These are phyloP conservation scores for Ramphastos sulfuratus DNA, from an alignment of 2,113 vertebrate species.

Conservation along the genomic window DNA sequence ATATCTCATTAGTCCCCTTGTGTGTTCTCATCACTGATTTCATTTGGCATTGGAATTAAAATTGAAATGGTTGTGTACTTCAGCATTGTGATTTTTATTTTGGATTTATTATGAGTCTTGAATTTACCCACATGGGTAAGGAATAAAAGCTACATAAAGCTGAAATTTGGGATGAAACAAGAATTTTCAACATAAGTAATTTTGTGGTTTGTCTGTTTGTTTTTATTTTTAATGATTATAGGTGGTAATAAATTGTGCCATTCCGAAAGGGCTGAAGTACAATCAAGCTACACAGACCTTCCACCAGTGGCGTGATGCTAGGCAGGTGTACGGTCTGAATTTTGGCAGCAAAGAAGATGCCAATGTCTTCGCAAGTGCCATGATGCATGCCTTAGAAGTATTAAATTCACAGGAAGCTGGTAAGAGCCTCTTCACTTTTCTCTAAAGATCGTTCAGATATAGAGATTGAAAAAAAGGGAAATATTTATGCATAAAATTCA, in stretches of 20 bases:
- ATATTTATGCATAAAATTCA: not conserved
- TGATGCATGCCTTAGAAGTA: slow-evolving; percentile 99
- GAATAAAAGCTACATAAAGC: not conserved
- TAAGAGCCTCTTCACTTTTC: slow-evolving; percentile 36
- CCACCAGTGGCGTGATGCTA: slow-evolving; percentile 97
- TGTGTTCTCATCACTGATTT: not conserved
- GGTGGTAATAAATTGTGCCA: slow-evolving; percentile 99
- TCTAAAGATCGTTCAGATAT: not conserved
- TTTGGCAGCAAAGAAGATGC: slow-evolving; percentile 99
- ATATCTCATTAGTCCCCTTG: not conserved
- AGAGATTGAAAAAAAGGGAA: not conserved
- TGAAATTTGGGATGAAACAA: not conserved
- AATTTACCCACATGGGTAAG: not conserved
- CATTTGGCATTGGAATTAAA: not conserved
- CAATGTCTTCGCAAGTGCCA: slow-evolving; percentile 99
- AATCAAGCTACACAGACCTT: slow-evolving; percentile 99
- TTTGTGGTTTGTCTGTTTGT: not conserved
- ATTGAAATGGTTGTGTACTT: not conserved
- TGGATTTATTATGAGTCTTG: not conserved
- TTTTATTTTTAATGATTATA: slow-evolving; percentile 46
- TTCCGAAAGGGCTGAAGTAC: slow-evolving; percentile 98
- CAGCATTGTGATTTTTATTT: not conserved
- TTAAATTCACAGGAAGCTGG: slow-evolving; percentile 97
- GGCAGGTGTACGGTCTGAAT: slow-evolving; percentile 97
- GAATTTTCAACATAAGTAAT: not conserved